These are phyloP conservation scores for Panurus biarmicus DNA, from an alignment of 2,113 vertebrate species.

Conservation along the genomic window DNA sequence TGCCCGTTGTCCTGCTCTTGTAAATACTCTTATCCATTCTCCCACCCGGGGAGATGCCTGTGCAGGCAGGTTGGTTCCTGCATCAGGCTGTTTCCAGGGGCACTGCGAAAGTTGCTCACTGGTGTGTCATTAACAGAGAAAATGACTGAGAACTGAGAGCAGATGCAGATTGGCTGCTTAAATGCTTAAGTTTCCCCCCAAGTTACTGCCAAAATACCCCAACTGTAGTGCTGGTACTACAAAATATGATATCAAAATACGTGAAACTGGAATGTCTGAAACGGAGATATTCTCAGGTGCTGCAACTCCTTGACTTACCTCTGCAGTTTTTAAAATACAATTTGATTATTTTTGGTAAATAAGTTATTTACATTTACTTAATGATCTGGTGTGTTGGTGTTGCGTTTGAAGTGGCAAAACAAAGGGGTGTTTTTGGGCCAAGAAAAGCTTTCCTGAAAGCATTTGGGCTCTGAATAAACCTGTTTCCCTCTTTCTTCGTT, in stretches of 20 bases:
- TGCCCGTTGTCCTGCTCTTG: neutral
- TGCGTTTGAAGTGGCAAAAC: neutral
- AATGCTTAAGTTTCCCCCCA: neutral
- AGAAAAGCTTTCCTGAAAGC: neutral
- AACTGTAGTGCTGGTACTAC: too few species aligned
- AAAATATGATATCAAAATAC: accelerated
- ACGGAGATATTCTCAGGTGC: neutral
- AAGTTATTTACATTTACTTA: neutral
- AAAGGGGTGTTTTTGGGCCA: neutral
- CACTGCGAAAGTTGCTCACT: accelerated
- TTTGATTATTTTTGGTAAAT: neutral
- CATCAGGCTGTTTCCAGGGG: too few species aligned
- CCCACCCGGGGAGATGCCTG: accelerated
- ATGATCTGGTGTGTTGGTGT: neutral
- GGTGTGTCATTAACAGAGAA: too few species aligned
- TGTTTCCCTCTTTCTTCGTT: neutral
- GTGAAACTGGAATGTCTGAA: neutral
- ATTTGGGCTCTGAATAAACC: neutral
- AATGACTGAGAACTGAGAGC: neutral
- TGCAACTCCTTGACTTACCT: neutral
- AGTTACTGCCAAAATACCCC: neutral
- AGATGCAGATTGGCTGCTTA: too few species aligned
- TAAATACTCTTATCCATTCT: neutral
- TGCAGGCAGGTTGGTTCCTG: neutral
- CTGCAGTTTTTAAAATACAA: neutral